A percentile compares a stretch with the other conserved stretches of the same genome.
Conservation (phyloP, 2,113 vertebrate genomes). For the Corydoras sp. region DNA sequence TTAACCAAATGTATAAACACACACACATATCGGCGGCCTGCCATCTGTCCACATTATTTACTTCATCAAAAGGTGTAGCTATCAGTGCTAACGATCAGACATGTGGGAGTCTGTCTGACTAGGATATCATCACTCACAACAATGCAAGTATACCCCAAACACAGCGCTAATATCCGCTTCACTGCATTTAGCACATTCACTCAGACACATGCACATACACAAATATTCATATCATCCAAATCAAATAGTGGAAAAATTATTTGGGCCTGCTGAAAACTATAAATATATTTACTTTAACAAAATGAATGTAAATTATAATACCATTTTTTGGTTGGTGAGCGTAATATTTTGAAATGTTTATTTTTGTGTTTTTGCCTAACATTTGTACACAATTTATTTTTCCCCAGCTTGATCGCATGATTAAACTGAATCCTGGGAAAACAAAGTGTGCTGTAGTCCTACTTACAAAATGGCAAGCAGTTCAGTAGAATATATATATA, state of each 20-base stretch:
- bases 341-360: too few species aligned
- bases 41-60: conserved; percentile 10
- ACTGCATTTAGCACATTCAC: neutral
- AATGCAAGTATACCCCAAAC: neutral
- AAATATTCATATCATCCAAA: neutral
- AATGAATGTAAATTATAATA: too few species aligned
- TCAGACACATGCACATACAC: neutral
- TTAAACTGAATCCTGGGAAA: too few species aligned
- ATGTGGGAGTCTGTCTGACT: neutral
- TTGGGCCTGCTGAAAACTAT: neutral
- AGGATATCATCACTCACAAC: neutral
- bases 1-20: neutral
- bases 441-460: too few species aligned
- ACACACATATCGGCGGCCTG: conserved; percentile 1
- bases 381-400: too few species aligned
- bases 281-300: too few species aligned
- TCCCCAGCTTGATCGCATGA: too few species aligned
- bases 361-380: too few species aligned
- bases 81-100: conserved; percentile 7
- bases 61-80: neutral
- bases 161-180: neutral
- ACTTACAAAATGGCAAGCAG: too few species aligned
- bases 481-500: too few species aligned
- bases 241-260: neutral
- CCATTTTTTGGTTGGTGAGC: too few species aligned